These are phyloP conservation scores for Arctia plantaginis DNA, from an alignment of 2,888 invertebrate genomes.

Conservation along the genomic window DNA sequence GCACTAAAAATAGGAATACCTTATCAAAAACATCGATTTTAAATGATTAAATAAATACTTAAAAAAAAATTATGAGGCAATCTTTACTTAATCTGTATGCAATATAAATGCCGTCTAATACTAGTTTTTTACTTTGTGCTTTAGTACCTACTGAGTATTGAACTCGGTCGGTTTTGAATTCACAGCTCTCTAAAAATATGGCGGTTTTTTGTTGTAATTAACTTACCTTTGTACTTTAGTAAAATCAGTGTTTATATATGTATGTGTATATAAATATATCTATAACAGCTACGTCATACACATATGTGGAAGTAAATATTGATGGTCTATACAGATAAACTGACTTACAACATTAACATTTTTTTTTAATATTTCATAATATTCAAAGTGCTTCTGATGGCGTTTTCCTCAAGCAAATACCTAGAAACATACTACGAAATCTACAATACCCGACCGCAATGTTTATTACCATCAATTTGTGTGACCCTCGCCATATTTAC, in stretches of 20 bases:
- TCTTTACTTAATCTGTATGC: background rate
- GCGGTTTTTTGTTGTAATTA: background rate
- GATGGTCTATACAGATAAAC: background rate
- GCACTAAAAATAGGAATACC: background rate
- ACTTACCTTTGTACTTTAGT: background rate
- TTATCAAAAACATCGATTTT: background rate
- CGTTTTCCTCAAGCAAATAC: conserved; percentile 20
- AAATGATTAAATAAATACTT: background rate
- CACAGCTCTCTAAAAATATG: too few relatives aligned
- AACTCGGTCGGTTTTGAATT: too few relatives aligned
- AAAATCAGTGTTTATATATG: too few relatives aligned
- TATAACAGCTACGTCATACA: too few relatives aligned
- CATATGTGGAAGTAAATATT: background rate
- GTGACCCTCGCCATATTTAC: background rate
- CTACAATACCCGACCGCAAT: conserved; percentile 5
- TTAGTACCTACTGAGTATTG: too few relatives aligned
- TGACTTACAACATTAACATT: background rate
- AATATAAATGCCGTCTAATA: background rate
- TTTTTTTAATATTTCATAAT: background rate
- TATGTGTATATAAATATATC: too few relatives aligned
- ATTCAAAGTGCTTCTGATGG: background rate
- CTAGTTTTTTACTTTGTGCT: background rate
- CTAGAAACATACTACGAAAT: conserved; percentile 8
- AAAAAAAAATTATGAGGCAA: too few relatives aligned
- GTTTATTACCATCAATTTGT: conserved; percentile 5